Conservation (phyloP, 2,113 vertebrate genomes). For the Petrocephalus microphthalmus region DNA sequence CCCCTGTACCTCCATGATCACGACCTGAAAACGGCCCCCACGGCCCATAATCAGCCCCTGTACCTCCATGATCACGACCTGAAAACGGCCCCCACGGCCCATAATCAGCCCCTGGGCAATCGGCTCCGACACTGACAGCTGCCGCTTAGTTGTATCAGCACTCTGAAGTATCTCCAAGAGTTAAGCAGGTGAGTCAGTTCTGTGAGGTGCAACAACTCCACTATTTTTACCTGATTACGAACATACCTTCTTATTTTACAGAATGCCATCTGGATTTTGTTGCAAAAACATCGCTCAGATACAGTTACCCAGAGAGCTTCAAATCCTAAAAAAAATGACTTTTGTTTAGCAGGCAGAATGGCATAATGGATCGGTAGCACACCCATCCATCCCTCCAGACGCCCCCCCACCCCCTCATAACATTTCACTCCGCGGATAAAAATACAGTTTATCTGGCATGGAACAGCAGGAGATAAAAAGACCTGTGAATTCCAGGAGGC, state of each 20-base stretch:
- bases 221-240: neutral
- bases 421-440: constrained; percentile 17
- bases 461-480: neutral
- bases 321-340: neutral
- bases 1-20: constrained; percentile 96
- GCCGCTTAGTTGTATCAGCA: neutral
- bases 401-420: neutral
- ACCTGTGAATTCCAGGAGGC: neutral
- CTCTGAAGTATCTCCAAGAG: neutral
- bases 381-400: neutral
- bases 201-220: neutral
- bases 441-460: neutral
- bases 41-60: constrained; percentile 83
- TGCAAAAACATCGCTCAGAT: neutral
- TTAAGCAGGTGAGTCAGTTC: neutral
- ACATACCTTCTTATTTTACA: neutral
- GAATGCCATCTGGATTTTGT: neutral
- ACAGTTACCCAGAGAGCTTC: neutral
- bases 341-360: neutral
- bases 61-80: constrained; percentile 98
- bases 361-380: neutral
- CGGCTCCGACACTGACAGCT: neutral
- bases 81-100: constrained; percentile 12
- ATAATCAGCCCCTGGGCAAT: neutral
- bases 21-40: constrained; percentile 65